Evolutionary conservation across 2,797 vertebrate genomes (phyloP).

Genomic region (Neosilurus mollespiculum): DNA sequence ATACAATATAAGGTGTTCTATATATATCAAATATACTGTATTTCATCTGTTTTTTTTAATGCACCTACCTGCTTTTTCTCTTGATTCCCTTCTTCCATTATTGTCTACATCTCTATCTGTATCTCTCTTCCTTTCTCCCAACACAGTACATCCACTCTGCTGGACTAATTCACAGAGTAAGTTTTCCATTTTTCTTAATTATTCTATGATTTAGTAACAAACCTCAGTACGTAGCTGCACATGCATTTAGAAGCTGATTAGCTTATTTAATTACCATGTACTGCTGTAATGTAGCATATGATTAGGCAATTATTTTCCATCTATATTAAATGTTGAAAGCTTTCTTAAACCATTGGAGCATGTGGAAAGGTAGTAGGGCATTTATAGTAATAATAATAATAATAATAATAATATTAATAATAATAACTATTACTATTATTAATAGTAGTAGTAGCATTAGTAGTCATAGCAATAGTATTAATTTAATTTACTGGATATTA

Average conservation of each 20-base stretch:
- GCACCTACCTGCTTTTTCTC: not conserved
- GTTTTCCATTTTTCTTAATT: conserved; percentile 58
- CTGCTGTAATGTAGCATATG: not conserved
- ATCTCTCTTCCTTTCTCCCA: conserved; percentile 18
- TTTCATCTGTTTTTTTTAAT: not conserved
- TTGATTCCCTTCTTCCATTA: conserved; percentile 26
- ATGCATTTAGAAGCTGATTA: not conserved
- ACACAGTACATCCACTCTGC: conserved; percentile 97
- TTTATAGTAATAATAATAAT: not conserved
- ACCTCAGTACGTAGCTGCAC: not conserved
- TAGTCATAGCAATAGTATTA: too few relatives aligned
- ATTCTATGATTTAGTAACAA: not conserved
- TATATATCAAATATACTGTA: not conserved
- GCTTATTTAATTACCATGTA: not conserved
- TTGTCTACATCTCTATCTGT: conserved; percentile 1
- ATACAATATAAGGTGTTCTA: too few relatives aligned
- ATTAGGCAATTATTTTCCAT: not conserved
- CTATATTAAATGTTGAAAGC: not conserved
- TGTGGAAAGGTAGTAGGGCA: not conserved
- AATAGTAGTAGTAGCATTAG: too few relatives aligned
- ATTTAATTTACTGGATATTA: not conserved
- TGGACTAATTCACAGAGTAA: conserved; percentile 96
- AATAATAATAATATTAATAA: too few relatives aligned
- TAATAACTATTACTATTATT: too few relatives aligned
- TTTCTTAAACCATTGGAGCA: not conserved